phyloP scores from a whole-genome alignment of 2,797 vertebrate species.

The Pantherophis alleghaniensis region DNA sequence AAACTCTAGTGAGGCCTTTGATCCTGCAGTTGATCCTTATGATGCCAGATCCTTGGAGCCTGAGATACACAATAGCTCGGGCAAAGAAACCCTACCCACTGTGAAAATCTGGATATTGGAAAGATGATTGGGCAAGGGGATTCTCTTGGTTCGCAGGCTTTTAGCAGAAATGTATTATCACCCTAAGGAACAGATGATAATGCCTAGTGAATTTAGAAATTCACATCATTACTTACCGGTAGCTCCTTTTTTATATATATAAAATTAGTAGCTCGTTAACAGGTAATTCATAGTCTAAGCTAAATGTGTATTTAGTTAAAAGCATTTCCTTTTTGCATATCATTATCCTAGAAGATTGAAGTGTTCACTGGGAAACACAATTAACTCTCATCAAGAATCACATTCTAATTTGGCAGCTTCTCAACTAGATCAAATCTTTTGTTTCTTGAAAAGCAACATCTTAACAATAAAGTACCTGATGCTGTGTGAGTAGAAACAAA shows the following conservation, averaged over 20 bases:
- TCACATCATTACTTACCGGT: not conserved
- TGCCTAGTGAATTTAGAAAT: conserved; percentile 37
- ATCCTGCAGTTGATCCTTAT: conserved; percentile 35
- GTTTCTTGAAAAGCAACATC: not conserved
- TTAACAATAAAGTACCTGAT: conserved; percentile 6
- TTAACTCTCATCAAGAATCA: not conserved
- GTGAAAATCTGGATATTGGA: not conserved
- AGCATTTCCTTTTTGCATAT: not conserved
- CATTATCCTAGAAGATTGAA: conserved; percentile 17
- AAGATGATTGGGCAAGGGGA: not conserved
- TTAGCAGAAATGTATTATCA: conserved; percentile 14
- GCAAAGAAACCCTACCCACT: conserved; percentile 40
- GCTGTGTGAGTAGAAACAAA: not conserved
- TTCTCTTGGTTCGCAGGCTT: conserved; percentile 23
- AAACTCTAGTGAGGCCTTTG: conserved; percentile 31
- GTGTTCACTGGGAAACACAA: conserved; percentile 22
- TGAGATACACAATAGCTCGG: conserved; percentile 44
- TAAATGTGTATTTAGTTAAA: not conserved
- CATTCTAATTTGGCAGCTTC: not conserved
- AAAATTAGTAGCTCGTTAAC: not conserved
- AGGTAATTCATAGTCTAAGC: not conserved
- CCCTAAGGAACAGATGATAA: conserved; percentile 14
- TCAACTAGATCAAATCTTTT: not conserved
- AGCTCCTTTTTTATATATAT: not conserved
- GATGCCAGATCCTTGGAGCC: conserved; percentile 9